phyloP scores from a whole-genome alignment of 2,888 invertebrate genomes.

The Crossocerus cetratus region DNA sequence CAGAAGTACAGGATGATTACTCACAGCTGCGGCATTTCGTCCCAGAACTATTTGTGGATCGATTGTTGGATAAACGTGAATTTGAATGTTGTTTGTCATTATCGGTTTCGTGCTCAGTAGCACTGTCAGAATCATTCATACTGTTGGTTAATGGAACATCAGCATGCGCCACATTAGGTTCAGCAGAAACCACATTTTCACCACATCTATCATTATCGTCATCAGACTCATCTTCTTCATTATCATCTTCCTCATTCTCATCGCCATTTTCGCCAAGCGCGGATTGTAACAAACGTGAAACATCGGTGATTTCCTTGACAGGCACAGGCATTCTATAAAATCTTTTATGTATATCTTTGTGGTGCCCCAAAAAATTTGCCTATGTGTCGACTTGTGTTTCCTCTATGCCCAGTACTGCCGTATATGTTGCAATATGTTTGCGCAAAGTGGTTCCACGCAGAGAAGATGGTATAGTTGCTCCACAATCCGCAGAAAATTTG shows the following conservation, averaged over 20 bases:
- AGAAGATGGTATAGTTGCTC: constrained; percentile 48
- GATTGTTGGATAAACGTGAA: no score
- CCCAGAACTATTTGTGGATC: no score
- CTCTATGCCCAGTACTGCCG: constrained; percentile 48
- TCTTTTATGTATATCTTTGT: constrained; percentile 57
- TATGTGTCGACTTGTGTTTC: constrained; percentile 54
- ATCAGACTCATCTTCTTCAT: constrained; percentile 2
- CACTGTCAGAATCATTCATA: no score
- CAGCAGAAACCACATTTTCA: no score
- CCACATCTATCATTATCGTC: no score
- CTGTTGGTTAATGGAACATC: no score
- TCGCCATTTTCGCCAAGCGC: constrained; percentile 30
- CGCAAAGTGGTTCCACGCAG: constrained; percentile 52
- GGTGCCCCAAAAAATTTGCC: constrained; percentile 59
- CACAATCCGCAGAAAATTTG: constrained; percentile 52
- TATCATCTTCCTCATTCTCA: constrained; percentile 1
- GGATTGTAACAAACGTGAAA: constrained; percentile 48
- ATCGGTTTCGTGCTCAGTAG: no score
- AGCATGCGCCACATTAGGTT: no score
- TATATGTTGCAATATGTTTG: constrained; percentile 60
- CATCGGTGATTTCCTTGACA: constrained; percentile 48
- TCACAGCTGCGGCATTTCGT: constrained; percentile 6
- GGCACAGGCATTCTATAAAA: constrained; percentile 54
- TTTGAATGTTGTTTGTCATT: no score
- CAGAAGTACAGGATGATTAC: neutral